Conservation (phyloP, 2,113 vertebrate genomes). For the Varanus salvator region DNA sequence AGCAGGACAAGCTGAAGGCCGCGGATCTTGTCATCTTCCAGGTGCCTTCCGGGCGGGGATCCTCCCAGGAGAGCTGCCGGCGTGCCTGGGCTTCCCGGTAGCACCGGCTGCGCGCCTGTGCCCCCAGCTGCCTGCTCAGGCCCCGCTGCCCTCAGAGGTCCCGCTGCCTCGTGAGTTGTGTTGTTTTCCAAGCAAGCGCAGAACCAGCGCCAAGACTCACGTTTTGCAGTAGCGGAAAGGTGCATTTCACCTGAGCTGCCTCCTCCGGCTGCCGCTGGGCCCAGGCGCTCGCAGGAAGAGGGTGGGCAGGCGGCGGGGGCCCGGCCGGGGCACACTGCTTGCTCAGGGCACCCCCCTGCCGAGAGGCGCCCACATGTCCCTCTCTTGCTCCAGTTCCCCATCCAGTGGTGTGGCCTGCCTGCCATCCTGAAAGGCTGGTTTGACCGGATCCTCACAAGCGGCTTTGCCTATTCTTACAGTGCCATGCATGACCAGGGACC, state of each 20-base stretch:
- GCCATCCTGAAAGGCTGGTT: constrained; percentile 88
- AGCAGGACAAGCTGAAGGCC: constrained; percentile 79
- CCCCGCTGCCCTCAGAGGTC: no score
- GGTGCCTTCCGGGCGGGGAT: constrained; percentile 56
- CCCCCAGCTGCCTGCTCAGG: neutral
- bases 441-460: constrained; percentile 76
- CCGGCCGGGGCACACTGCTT: neutral
- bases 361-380: neutral
- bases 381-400: constrained; percentile 75
- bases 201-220: no score
- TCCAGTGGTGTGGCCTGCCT: constrained; percentile 85
- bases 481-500: constrained; percentile 76
- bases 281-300: no score
- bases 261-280: no score
- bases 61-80: no score
- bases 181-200: no score
- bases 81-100: neutral
- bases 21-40: constrained; percentile 86
- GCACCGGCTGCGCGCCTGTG: no score
- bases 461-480: constrained; percentile 75
- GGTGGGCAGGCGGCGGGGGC: no score
- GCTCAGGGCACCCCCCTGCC: neutral
- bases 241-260: no score
- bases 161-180: no score
- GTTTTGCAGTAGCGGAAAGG: no score